Evolutionary conservation across 2,888 invertebrate species (phyloP), one percentile per base, ranked within the genome.

Genomic region (Diarsia brunnea): DNA sequence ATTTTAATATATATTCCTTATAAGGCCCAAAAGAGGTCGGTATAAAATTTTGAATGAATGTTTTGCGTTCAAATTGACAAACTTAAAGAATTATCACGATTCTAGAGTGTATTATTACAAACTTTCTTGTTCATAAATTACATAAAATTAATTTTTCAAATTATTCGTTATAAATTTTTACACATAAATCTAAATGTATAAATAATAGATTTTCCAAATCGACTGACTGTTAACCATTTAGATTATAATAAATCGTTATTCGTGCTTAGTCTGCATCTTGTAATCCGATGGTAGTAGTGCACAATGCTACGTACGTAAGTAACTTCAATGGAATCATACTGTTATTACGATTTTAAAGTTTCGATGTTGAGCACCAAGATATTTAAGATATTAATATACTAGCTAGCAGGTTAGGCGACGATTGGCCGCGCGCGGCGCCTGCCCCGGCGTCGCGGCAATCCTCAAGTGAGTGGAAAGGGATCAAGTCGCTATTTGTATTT

Each of bases 281-380:
- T 82, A 60, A 82, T 73, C 75, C 72, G 67, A 64, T 45, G 73
- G 68, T 80, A 85, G 88, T 81, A n/a, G 60, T 69, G 80, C 87
- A 88, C 89, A 65, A 69, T 67, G 78, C 81, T 73, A 80, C 71
- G 66, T 75, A 66, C 24, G 67, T 73, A 74, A 75, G 38, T 69
- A 86, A 86, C 72, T 76, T 83, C 69, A 53, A 71, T 84, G 87
- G 74, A 67, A 73, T 77, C 65, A 66, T 75, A 79, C 55, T 85
- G 73, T 81, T 85, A 80, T 80, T 88, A 84, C 73, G 75, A 82
- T 84, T 89, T 83, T 84, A 87, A 87, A 89, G 88, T 91, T 89
- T 90, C 84, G 82, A 89, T 91, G 91, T 92, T 87, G 85, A 82
- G 89, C 92, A 91, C 90, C 79, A 74, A 82, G 74, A 78, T 86